A percentile compares a stretch with the other conserved stretches of the same genome.
These are phyloP conservation scores for Atrichornis clamosus DNA, from an alignment of 2,113 vertebrate genomes.

Conservation along the genomic window DNA sequence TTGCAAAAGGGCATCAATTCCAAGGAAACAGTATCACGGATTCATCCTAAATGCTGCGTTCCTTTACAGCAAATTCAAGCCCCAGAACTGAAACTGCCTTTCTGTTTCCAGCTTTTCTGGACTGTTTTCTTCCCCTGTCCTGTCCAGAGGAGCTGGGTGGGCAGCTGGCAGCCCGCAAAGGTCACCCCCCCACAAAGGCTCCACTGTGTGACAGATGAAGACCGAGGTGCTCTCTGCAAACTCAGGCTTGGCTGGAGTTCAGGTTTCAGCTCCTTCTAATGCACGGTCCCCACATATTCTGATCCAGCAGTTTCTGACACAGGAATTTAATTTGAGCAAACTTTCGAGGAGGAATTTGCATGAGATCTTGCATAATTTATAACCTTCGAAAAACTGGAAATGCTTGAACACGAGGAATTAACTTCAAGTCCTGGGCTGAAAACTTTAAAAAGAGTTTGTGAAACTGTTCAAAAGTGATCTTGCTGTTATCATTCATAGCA, in stretches of 20 bases:
- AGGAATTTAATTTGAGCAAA: not conserved
- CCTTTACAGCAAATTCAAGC: not conserved
- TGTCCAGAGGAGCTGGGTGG: not conserved
- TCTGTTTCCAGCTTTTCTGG: not conserved
- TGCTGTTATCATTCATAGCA: not conserved
- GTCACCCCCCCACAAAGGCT: not conserved
- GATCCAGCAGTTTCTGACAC: not conserved
- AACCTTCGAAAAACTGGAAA: slow-evolving; percentile 7
- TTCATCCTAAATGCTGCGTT: not conserved
- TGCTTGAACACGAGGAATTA: not conserved
- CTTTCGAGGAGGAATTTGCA: not conserved
- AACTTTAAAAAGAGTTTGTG: not conserved
- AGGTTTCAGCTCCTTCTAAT: not conserved
- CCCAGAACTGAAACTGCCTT: not conserved
- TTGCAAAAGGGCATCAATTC: not conserved
- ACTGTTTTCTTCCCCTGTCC: not conserved
- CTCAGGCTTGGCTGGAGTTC: not conserved
- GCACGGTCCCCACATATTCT: not conserved
- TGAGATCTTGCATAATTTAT: not conserved
- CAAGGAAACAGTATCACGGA: not conserved
- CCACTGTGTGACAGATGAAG: not conserved
- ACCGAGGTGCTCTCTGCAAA: not conserved
- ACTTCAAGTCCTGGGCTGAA: not conserved
- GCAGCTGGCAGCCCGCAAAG: not conserved
- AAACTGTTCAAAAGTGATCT: not conserved